Evolutionary conservation across 2,113 vertebrate species (phyloP).

Genomic region (Crocuta crocuta): DNA sequence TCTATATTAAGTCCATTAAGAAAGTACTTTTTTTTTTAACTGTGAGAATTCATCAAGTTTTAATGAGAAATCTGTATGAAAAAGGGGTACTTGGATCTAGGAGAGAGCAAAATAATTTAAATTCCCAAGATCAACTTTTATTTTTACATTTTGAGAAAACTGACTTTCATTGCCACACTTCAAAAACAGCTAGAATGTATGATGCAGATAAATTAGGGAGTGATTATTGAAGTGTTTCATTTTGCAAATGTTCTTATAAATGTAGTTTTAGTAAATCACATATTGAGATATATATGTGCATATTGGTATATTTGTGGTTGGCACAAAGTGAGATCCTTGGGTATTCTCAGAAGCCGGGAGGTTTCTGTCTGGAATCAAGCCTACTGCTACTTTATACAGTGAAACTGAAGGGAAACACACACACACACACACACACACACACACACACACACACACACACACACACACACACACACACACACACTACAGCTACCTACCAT

Average conservation of each 20-base stretch:
- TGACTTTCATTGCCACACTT: neutral
- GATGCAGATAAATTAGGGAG: neutral
- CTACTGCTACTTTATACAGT: no score
- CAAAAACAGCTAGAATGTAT: neutral
- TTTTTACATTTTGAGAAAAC: slow-evolving; percentile 1
- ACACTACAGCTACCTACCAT: rapidly evolving
- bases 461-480: neutral
- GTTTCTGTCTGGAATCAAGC: neutral
- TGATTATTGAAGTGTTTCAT: neutral
- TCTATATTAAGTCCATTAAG: slow-evolving; percentile 1
- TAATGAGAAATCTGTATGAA: slow-evolving; percentile 5
- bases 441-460: neutral
- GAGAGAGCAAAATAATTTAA: neutral
- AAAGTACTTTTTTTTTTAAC: neutral
- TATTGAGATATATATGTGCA: neutral
- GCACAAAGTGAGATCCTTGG: neutral
- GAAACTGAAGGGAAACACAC: neutral
- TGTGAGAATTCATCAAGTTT: neutral
- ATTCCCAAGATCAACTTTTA: slow-evolving; percentile 30
- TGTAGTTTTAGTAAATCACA: neutral
- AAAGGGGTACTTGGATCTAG: neutral
- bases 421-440: neutral
- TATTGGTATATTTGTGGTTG: neutral
- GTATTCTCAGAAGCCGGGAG: neutral
- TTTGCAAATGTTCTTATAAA: neutral